phyloP scores from a whole-genome alignment of 2,113 vertebrate species.

The Pogona vitticeps region DNA sequence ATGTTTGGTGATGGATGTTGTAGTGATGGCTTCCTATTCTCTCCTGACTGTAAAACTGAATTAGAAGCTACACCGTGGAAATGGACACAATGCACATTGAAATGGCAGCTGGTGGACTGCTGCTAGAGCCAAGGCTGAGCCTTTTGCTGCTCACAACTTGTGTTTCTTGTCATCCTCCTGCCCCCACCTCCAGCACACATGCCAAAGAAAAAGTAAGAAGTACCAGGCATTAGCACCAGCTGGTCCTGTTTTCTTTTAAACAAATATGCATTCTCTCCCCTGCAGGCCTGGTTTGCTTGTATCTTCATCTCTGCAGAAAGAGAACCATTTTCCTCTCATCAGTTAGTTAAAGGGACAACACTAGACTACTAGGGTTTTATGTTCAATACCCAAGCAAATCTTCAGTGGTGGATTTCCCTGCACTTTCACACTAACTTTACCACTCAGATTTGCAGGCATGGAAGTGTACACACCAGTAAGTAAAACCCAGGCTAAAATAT shows the following conservation, averaged over 20 bases:
- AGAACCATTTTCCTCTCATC: not conserved
- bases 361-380: not conserved
- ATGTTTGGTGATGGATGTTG: conserved; percentile 66
- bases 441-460: not conserved
- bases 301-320: conserved; percentile 18
- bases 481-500: not conserved
- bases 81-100: conserved; percentile 67
- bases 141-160: conserved; percentile 65
- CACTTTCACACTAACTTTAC: not conserved
- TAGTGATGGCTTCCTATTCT: conserved; percentile 67
- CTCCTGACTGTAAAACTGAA: conserved; percentile 70
- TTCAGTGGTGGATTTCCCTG: not conserved
- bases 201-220: conserved; percentile 60
- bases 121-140: conserved; percentile 54
- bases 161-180: conserved; percentile 64
- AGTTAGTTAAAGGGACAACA: conserved; percentile 15
- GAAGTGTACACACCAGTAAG: not conserved
- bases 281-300: conserved; percentile 29
- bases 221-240: conserved; percentile 58
- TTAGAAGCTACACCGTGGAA: conserved; percentile 71
- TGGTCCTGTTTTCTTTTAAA: conserved; percentile 59
- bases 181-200: conserved; percentile 28
- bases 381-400: not conserved
- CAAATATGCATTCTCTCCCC: conserved; percentile 27
- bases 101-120: conserved; percentile 69